A percentile compares a stretch with the other conserved stretches of the same genome.
phyloP scores from a whole-genome alignment of 2,113 vertebrate species.

The Stegostoma tigrinum region DNA sequence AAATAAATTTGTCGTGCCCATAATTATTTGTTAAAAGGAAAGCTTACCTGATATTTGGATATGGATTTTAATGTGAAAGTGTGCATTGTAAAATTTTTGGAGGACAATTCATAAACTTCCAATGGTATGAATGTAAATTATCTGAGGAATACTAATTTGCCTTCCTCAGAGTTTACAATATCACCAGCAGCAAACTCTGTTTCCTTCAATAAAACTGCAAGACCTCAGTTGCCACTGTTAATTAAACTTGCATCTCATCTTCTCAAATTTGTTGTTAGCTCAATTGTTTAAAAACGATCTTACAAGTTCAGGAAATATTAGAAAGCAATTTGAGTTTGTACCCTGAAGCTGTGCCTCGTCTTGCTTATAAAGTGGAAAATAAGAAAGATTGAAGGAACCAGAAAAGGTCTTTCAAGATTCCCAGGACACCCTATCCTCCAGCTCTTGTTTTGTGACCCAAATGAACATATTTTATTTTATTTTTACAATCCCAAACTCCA shows the following conservation, averaged over 20 bases:
- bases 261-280: not conserved
- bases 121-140: not conserved
- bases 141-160: slow-evolving; percentile 12
- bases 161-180: not conserved
- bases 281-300: slow-evolving; percentile 1
- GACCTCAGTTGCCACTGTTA: slow-evolving; percentile 18
- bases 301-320: slow-evolving; percentile 16
- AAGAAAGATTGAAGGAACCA: not conserved
- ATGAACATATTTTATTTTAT: not conserved
- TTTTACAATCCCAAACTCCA: not conserved
- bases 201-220: not conserved
- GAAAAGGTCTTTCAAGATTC: not conserved
- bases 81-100: not conserved
- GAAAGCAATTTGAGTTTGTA: slow-evolving; percentile 4
- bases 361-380: not conserved
- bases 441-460: not conserved
- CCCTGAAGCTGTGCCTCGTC: not conserved
- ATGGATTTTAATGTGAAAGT: slow-evolving; percentile 5
- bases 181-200: not conserved
- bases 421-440: not conserved
- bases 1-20: not conserved
- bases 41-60: not conserved
- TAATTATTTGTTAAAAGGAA: not conserved
- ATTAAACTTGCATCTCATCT: slow-evolving; percentile 17
- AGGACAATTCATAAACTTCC: not conserved